phyloP scores from a whole-genome alignment of 2,888 invertebrate species.

The Proisotoma minuta region DNA sequence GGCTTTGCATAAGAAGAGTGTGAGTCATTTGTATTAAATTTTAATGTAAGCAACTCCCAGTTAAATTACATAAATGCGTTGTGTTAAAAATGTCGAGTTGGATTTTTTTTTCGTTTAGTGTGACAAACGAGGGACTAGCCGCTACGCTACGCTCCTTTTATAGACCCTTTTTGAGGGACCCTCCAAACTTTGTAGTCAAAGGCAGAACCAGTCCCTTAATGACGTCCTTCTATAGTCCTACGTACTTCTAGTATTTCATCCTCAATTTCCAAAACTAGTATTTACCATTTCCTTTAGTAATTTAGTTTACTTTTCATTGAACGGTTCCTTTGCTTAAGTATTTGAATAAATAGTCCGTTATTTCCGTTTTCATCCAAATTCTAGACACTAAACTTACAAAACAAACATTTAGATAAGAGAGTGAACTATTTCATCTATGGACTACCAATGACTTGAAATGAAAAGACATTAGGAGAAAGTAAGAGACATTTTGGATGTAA shows the following conservation, averaged over 20 bases:
- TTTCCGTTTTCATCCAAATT: constrained; percentile 1
- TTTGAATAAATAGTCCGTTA: constrained; percentile 6
- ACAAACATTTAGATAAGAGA: not conserved
- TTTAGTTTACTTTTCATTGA: constrained; percentile 11
- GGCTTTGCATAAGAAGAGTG: too few relatives aligned
- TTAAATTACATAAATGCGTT: too few relatives aligned
- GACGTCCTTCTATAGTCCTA: too few relatives aligned
- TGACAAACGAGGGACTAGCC: too few relatives aligned
- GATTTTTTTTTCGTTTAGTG: too few relatives aligned
- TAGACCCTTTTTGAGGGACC: too few relatives aligned
- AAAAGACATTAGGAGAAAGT: constrained; percentile 6
- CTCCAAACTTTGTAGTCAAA: too few relatives aligned
- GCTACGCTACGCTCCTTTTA: too few relatives aligned
- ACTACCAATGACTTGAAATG: not conserved
- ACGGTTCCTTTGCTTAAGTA: constrained; percentile 6
- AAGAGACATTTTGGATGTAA: constrained; percentile 2
- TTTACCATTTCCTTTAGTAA: constrained; percentile 16
- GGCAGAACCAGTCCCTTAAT: too few relatives aligned
- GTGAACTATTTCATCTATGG: not conserved
- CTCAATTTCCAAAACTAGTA: not conserved
- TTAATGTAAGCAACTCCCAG: too few relatives aligned
- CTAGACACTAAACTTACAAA: not conserved
- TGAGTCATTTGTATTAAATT: too few relatives aligned
- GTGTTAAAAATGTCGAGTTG: too few relatives aligned
- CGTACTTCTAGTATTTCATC: not conserved